A percentile compares a stretch with the other conserved stretches of the same genome.
Evolutionary conservation across 2,888 invertebrate genomes (phyloP).

Genomic region (Pheosia gnoma): DNA sequence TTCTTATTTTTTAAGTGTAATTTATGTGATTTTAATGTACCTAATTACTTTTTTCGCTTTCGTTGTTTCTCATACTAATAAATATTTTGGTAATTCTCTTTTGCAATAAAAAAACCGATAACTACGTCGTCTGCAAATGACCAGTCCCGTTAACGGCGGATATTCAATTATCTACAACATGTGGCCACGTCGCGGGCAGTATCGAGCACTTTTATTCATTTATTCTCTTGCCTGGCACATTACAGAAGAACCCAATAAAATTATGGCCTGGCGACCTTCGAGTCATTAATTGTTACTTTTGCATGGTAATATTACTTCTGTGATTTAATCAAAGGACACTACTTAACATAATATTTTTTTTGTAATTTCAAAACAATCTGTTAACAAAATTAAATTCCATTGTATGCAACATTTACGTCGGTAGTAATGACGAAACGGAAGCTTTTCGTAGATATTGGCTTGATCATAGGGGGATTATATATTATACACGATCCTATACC

Average conservation of each 20-base stretch:
- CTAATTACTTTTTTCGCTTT: conserved; percentile 52
- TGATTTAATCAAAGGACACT: too few species aligned
- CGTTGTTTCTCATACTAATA: conserved; percentile 49
- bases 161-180: conserved; percentile 34
- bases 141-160: conserved; percentile 39
- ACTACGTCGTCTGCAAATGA: conserved; percentile 39
- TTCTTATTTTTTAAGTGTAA: conserved; percentile 59
- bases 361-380: too few species aligned
- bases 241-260: conserved; percentile 7
- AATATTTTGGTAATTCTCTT: conserved; percentile 42
- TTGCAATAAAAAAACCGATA: conserved; percentile 37
- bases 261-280: conserved; percentile 9
- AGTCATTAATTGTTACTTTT: conserved; percentile 1
- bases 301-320: background rate
- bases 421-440: too few species aligned
- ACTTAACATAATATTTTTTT: too few species aligned
- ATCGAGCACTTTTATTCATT: conserved; percentile 17
- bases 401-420: too few species aligned
- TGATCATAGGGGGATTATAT: too few species aligned
- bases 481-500: too few species aligned
- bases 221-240: conserved; percentile 9
- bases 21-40: conserved; percentile 66
- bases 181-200: conserved; percentile 8
- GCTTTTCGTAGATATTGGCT: too few species aligned
- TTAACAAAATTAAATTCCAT: too few species aligned